Conservation (phyloP, 2,113 vertebrate genomes). For the Girardinichthys multiradiatus region DNA sequence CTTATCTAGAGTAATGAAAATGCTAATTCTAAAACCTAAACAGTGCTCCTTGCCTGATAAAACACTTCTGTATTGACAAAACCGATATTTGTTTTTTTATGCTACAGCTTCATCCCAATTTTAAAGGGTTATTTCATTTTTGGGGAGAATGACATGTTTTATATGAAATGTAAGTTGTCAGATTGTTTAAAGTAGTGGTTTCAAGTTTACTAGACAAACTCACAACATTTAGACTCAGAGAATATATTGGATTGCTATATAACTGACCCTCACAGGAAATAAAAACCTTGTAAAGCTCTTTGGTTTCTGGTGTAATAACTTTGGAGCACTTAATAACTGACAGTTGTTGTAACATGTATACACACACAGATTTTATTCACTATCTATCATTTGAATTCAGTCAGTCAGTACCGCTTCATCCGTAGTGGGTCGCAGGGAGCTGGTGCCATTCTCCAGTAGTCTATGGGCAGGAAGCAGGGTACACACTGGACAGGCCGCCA, state of each 20-base stretch:
- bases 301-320: too few species aligned
- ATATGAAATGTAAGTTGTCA: not conserved
- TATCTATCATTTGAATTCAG: too few species aligned
- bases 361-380: too few species aligned
- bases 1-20: conserved; percentile 14
- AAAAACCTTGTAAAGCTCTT: too few species aligned
- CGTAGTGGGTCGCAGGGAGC: too few species aligned
- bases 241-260: too few species aligned
- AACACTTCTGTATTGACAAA: not conserved
- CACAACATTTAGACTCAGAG: not conserved
- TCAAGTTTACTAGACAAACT: conserved; percentile 2
- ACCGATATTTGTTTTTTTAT: conserved; percentile 1
- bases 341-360: too few species aligned
- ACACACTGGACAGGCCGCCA: too few species aligned
- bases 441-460: too few species aligned
- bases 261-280: not conserved
- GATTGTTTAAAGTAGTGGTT: not conserved
- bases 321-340: too few species aligned
- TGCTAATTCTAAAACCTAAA: conserved; percentile 9
- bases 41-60: not conserved
- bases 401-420: too few species aligned
- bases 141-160: not conserved
- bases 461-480: too few species aligned
- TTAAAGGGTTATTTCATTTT: not conserved
- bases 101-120: conserved; percentile 8